Evolutionary conservation across 2,797 vertebrate genomes (phyloP), one percentile per base, ranked within the genome.

Genomic region (Gouania willdenowi): DNA sequence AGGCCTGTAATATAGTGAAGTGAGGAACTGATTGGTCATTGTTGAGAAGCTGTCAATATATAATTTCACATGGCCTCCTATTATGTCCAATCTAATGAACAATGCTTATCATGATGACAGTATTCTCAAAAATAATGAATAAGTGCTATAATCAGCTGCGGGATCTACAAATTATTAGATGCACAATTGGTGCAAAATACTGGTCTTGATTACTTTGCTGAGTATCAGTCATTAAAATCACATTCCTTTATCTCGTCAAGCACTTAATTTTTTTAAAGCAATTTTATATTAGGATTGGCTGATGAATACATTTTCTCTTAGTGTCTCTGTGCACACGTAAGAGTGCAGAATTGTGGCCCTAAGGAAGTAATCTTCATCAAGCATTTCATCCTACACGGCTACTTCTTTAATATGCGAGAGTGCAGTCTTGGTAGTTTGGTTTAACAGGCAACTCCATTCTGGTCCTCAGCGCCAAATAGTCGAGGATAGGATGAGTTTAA

Each of bases 1-100:
- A 19, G 40, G 65, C 48, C 58, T 56, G 65, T 35, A 49, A 76
- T 68, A 51, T 64, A 70, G 71, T 71, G 41, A 64, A 74, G 48
- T 51, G 56, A 41, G 8, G 26, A 1, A 38, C 31, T 56, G 63
- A 75, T 65, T 50, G 59, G 19, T 46, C n/a, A 65, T 57, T 2
- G 56, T 45, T 47, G 44, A 58, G 37, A 14, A 44, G 47, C 70
- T 59, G 68, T 63, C 73, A 77, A 56, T 18, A 59, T 73, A 59
- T 74, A 70, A 52, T 57, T 57, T 68, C 34, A 8, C 29, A 47
- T 69, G 51, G 37, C 1, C 37, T 48, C 14, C 17, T n/a, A n/a
- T n/a, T n/a, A n/a, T 11, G 16, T 6, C 25, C 33, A 43, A 67
- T 40, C 44, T 30, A 37, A 40, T 41, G 26, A 26, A 45, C 54